Percentiles rank a stretch among this genome's conserved stretches.
Conservation (phyloP, 2,113 vertebrate genomes). For the Colaptes auratus region DNA sequence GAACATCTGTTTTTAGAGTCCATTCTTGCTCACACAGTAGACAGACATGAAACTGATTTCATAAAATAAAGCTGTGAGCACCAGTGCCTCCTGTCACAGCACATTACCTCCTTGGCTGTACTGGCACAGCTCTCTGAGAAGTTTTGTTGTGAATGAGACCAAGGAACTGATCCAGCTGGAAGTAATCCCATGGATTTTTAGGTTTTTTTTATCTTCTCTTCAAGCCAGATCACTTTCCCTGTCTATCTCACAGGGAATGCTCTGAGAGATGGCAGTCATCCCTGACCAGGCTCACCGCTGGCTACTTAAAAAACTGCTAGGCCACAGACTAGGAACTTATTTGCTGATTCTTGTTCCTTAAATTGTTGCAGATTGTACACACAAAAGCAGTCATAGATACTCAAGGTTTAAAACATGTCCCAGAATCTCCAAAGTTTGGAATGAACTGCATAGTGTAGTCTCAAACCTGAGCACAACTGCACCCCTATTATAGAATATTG, state of each 20-base stretch:
- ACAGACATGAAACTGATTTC: not conserved
- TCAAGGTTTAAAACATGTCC: not conserved
- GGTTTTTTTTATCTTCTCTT: not conserved
- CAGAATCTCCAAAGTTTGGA: not conserved
- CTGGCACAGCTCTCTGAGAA: not conserved
- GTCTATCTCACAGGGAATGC: not conserved
- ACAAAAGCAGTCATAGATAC: not conserved
- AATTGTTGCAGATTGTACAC: not conserved
- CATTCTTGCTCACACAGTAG: not conserved
- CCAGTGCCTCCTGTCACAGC: not conserved
- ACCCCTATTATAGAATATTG: not conserved
- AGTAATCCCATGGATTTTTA: not conserved
- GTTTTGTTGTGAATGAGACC: slow-evolving; percentile 16
- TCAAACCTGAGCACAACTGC: not conserved
- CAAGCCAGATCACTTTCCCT: not conserved
- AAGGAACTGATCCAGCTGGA: slow-evolving; percentile 1
- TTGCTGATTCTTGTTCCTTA: not conserved
- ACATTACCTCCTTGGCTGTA: not conserved
- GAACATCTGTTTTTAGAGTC: not conserved
- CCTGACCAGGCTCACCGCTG: not conserved
- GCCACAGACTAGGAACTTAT: not conserved
- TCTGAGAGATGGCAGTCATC: accelerated
- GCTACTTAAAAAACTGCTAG: not conserved
- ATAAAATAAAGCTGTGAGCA: slow-evolving; percentile 24
- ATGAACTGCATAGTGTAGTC: not conserved